Conservation (phyloP, 1,140 invertebrate species). For the Frieseomelitta varia region DNA sequence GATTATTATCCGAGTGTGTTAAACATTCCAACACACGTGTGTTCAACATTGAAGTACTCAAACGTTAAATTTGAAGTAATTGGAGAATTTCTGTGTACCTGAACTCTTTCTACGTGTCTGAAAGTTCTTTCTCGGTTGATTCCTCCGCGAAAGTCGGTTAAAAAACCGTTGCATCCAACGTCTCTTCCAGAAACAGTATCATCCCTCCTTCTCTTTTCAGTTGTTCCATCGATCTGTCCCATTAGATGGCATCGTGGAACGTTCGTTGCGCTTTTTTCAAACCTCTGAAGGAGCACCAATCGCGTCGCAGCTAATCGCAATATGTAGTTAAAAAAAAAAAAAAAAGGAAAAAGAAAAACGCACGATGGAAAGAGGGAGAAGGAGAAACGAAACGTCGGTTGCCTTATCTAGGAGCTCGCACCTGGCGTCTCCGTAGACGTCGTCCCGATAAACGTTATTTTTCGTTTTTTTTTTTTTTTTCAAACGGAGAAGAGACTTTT, state of each 20-base stretch:
- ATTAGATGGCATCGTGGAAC: slow-evolving; percentile 21
- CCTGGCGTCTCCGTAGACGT: slow-evolving; percentile 4
- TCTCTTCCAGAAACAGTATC: neutral
- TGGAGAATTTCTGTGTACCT: neutral
- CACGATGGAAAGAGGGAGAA: neutral
- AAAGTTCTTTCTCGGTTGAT: neutral
- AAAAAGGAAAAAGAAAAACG: neutral
- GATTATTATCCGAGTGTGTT: neutral
- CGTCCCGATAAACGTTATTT: slow-evolving; percentile 27
- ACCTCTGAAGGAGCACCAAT: slow-evolving; percentile 3
- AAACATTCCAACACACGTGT: neutral
- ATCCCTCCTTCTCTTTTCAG: neutral
- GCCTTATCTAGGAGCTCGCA: slow-evolving; percentile 41
- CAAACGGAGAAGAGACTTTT: neutral
- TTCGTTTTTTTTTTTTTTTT: neutral
- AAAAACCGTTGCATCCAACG: slow-evolving; percentile 53
- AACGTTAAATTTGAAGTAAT: neutral
- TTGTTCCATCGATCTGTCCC: slow-evolving; percentile 11
- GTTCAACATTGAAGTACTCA: neutral
- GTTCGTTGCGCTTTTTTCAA: slow-evolving; percentile 37
- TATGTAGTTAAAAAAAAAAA: neutral
- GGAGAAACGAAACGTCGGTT: slow-evolving; percentile 20
- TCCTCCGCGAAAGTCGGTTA: slow-evolving; percentile 19
- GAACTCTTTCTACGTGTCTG: neutral
- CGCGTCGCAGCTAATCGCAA: neutral